Percentiles rank a stretch among this genome's conserved stretches.
Evolutionary conservation across 2,888 invertebrate genomes (phyloP).

Genomic region (Tipula unca): DNA sequence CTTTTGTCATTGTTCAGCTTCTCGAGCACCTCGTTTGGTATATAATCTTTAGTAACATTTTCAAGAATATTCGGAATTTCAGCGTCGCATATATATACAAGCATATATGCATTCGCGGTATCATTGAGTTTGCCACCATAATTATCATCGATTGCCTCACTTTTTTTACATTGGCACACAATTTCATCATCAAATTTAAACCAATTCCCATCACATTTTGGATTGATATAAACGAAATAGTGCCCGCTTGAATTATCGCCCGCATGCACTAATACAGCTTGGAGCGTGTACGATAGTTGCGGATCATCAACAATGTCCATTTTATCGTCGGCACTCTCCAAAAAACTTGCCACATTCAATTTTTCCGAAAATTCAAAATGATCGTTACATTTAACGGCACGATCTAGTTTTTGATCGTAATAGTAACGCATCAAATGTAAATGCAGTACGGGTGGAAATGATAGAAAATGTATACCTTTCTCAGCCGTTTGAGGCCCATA

Average conservation of each 20-base stretch:
- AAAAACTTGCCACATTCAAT: conserved; percentile 78
- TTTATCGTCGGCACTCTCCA: conserved; percentile 59
- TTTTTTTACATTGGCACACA: conserved; percentile 89
- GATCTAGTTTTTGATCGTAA: conserved; percentile 95
- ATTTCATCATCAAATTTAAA: conserved; percentile 98
- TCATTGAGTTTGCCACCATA: conserved; percentile 96
- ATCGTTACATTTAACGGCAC: conserved; percentile 93
- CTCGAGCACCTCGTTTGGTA: conserved; percentile 82
- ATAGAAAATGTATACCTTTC: conserved; percentile 92
- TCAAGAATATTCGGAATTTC: conserved; percentile 78
- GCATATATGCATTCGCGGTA: conserved; percentile 99
- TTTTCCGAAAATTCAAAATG: conserved; percentile 94
- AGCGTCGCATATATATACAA: conserved; percentile 94
- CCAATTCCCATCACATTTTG: conserved; percentile 86
- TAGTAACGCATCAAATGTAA: conserved; percentile 98
- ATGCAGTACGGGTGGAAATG: conserved; percentile 95
- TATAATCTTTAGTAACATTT: conserved; percentile 86
- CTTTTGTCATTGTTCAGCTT: conserved; percentile 86
- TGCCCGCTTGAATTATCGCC: conserved; percentile 99
- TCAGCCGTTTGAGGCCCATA: conserved; percentile 95
- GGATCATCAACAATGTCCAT: conserved; percentile 59
- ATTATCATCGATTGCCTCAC: conserved; percentile 95
- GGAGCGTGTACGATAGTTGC: conserved; percentile 61
- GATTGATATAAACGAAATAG: conserved; percentile 98
- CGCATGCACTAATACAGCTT: conserved; percentile 97